A percentile compares a stretch with the other conserved stretches of the same genome.
These are phyloP conservation scores for Anastatus disparis DNA, from an alignment of 1,140 invertebrate species.

Conservation along the genomic window DNA sequence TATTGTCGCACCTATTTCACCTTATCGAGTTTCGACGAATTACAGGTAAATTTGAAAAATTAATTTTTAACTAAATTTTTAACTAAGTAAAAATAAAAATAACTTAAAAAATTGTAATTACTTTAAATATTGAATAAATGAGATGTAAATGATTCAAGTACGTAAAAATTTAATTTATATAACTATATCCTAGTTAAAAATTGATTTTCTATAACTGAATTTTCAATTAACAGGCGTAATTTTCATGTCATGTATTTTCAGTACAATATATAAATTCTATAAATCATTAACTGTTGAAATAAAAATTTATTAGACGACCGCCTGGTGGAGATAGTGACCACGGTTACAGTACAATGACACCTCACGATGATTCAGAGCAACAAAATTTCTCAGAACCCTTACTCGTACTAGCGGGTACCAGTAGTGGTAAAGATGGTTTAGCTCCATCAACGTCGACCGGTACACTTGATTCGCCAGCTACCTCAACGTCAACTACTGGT, in stretches of 20 bases:
- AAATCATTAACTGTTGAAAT: too few relatives aligned
- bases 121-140: too few relatives aligned
- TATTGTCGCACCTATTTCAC: slow-evolving; percentile 78
- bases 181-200: too few relatives aligned
- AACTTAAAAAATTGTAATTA: too few relatives aligned
- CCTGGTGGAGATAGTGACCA: slow-evolving; percentile 89
- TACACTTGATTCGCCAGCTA: slow-evolving; percentile 27
- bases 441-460: neutral
- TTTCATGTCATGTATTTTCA: neutral
- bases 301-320: slow-evolving; percentile 78
- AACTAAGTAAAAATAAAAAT: too few relatives aligned
- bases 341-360: slow-evolving; percentile 95
- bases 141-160: too few relatives aligned
- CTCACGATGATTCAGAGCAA: slow-evolving; percentile 87
- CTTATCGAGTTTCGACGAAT: slow-evolving; percentile 85
- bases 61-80: too few relatives aligned
- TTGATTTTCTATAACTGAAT: too few relatives aligned
- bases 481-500: slow-evolving; percentile 26
- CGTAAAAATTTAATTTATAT: too few relatives aligned
- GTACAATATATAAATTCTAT: too few relatives aligned
- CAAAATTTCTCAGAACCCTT: slow-evolving; percentile 77
- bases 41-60: slow-evolving; percentile 70
- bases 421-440: slow-evolving; percentile 48
- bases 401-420: slow-evolving; percentile 63
- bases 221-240: too few relatives aligned